These are phyloP conservation scores for Stictocephala bisonia DNA, from an alignment of 2,888 invertebrate species.

Conservation along the genomic window DNA sequence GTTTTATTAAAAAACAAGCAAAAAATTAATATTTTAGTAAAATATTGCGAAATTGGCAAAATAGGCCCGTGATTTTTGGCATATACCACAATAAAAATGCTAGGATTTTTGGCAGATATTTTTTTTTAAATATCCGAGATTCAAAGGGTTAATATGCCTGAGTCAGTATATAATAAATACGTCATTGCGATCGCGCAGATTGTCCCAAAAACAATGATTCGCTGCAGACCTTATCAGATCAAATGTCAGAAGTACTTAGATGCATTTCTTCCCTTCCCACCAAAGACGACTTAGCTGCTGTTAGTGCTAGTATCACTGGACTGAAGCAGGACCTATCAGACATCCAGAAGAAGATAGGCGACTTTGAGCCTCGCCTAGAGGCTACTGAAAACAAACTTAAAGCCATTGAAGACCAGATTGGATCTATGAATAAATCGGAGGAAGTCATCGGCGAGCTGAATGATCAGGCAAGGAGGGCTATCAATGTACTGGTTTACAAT, in stretches of 20 bases:
- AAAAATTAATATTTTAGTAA: no score
- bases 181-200: no score
- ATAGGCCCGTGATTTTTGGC: no score
- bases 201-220: no score
- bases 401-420: not conserved
- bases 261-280: not conserved
- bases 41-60: no score
- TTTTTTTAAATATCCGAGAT: no score
- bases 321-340: not conserved
- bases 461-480: not conserved
- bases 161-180: no score
- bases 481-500: not conserved
- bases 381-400: not conserved
- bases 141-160: no score
- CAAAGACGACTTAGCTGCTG: not conserved
- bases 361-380: not conserved
- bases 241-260: not conserved
- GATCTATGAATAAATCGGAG: not conserved
- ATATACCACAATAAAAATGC: no score
- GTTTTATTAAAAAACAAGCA: no score
- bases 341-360: not conserved
- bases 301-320: not conserved
- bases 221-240: no score
- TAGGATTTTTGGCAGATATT: no score
- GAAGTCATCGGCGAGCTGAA: not conserved